Evolutionary conservation across 2,888 invertebrate genomes (phyloP), one percentile per base, ranked within the genome.

Genomic region (Ceraclea dissimilis): DNA sequence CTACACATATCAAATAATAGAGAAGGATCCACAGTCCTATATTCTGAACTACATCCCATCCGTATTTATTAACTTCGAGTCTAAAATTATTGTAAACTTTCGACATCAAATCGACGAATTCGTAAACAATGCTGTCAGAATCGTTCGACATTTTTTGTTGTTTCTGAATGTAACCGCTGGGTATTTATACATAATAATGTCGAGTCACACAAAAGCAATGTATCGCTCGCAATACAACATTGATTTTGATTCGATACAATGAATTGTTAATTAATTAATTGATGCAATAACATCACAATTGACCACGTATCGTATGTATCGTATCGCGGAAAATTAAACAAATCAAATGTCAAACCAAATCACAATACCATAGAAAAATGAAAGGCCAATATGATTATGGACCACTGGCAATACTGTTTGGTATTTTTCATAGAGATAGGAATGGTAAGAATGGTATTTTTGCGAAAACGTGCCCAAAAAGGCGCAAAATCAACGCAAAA

Each of bases 1-100:
- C 2, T 48, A 43, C 46, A 34, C 59, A 61, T 20, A 58, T 49
- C 13, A 60, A 18, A 20, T 39, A 51, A 22, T 61, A 61, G n/a
- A 22, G 33, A 22, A 59, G 46, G 18, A 56, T 53, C 59, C 59
- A 59, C 21, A 56, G 20, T 13, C 50, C 17, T 26, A 59, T 16
- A 44, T 59, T 53, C 22, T 53, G 51, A 17, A 50, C 52, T 17
- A 53, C 52, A 51, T 39, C 56, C 21, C 44, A 33, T 13, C 56
- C 31, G 31, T 59, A 59, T 17, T 49, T 56, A 33, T 17, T 52
- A 52, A 56, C 22, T 44, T 56, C 56, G 16, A 51, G 16, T 26
- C 51, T 51, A 47, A 46, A 39, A 2, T 49, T 47, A 20, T 43
- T 47, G 26, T 55, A 55, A n/a, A 52, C 13, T 39, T 50, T 49